Conservation (phyloP, 2,888 invertebrate species). For the Meandrusa payeni region DNA sequence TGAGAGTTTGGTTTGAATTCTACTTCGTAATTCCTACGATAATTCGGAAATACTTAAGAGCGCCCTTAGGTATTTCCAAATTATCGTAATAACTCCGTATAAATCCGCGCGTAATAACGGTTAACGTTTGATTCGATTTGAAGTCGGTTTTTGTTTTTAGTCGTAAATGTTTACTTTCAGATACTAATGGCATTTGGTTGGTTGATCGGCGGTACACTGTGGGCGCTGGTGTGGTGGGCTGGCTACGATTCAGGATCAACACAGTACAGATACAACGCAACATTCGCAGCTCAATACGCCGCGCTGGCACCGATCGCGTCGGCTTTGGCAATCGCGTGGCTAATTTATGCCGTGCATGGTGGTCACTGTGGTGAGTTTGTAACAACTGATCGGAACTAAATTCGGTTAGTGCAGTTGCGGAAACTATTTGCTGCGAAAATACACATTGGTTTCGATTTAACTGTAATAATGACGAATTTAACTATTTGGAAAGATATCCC, state of each 20-base stretch:
- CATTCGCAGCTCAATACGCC: constrained; percentile 83
- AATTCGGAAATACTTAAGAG: too few relatives aligned
- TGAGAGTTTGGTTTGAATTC: too few relatives aligned
- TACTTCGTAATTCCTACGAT: too few relatives aligned
- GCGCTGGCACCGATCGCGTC: constrained; percentile 84
- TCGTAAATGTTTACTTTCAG: constrained; percentile 44
- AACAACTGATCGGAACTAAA: constrained; percentile 16
- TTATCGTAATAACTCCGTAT: too few relatives aligned
- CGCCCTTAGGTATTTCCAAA: too few relatives aligned
- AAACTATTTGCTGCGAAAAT: constrained; percentile 13
- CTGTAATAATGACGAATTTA: constrained; percentile 5
- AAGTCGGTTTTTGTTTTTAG: too few relatives aligned
- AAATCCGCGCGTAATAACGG: too few relatives aligned
- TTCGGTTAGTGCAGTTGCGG: constrained; percentile 11
- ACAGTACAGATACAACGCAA: constrained; percentile 81
- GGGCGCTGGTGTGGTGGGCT: constrained; percentile 81
- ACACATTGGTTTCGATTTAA: constrained; percentile 13
- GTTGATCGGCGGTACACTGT: constrained; percentile 62
- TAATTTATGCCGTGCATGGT: constrained; percentile 82
- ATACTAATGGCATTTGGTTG: constrained; percentile 76
- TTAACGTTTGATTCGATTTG: too few relatives aligned
- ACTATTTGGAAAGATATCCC: not conserved
- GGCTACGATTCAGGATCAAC: constrained; percentile 79
- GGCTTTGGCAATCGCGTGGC: constrained; percentile 82
- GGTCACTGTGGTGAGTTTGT: constrained; percentile 70